A percentile compares a stretch with the other conserved stretches of the same genome.
These are phyloP conservation scores for Lordiphosa fenestrarum DNA, from an alignment of 2,888 invertebrate species.

Conservation along the genomic window DNA sequence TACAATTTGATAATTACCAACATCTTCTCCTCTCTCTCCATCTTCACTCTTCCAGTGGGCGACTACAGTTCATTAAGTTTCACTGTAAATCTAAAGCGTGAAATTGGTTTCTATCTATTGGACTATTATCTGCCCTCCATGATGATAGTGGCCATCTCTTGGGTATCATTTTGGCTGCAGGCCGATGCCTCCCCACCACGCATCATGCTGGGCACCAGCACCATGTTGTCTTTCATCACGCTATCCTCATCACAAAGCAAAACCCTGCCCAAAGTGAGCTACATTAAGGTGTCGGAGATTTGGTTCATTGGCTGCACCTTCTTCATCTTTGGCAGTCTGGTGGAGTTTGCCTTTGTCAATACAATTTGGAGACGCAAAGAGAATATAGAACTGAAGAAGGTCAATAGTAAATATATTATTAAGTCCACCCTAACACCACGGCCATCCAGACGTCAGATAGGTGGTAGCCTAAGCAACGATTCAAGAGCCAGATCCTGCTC, in stretches of 20 bases:
- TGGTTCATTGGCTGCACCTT: slow-evolving; percentile 77
- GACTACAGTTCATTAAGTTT: slow-evolving; percentile 75
- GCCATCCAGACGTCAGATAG: slow-evolving; percentile 67
- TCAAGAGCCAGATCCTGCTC: slow-evolving; percentile 85
- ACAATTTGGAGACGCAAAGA: slow-evolving; percentile 78
- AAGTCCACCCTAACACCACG: slow-evolving; percentile 77
- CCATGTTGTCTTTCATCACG: slow-evolving; percentile 76
- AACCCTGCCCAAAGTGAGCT: slow-evolving; percentile 76
- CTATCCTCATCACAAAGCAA: slow-evolving; percentile 76
- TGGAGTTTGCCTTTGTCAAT: slow-evolving; percentile 76
- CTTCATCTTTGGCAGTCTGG: slow-evolving; percentile 76
- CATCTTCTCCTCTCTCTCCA: neutral
- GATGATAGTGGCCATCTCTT: slow-evolving; percentile 78
- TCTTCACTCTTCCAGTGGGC: slow-evolving; percentile 45
- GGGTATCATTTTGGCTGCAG: slow-evolving; percentile 77
- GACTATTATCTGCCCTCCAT: slow-evolving; percentile 77
- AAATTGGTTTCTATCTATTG: slow-evolving; percentile 75
- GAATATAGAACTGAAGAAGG: slow-evolving; percentile 76
- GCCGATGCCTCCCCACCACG: slow-evolving; percentile 76
- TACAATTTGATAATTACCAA: too few relatives aligned
- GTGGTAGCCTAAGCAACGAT: slow-evolving; percentile 64
- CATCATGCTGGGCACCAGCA: slow-evolving; percentile 77
- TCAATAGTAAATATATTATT: slow-evolving; percentile 76
- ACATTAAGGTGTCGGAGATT: slow-evolving; percentile 76
- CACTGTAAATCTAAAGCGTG: slow-evolving; percentile 73